Evolutionary conservation across 2,113 vertebrate genomes (phyloP).

Genomic region (Sclerurus mexicanus): DNA sequence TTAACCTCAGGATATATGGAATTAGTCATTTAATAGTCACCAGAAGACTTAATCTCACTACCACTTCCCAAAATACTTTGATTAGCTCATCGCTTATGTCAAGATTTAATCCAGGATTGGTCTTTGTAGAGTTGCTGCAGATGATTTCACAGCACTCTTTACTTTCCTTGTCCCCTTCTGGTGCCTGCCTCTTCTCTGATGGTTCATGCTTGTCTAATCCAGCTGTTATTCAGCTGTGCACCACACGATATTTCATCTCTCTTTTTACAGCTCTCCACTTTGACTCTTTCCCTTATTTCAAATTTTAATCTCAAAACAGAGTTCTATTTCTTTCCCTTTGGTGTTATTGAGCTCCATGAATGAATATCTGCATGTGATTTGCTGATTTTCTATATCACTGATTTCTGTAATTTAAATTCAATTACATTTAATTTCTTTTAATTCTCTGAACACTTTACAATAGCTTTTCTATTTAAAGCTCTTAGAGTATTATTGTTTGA

Average conservation of each 20-base stretch:
- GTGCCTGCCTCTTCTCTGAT: not conserved
- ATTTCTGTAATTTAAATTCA: slow-evolving; percentile 14
- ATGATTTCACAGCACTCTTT: not conserved
- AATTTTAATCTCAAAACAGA: not conserved
- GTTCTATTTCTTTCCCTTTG: not conserved
- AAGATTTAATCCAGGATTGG: not conserved
- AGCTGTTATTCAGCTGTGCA: not conserved
- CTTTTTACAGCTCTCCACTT: not conserved
- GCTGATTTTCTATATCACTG: not conserved
- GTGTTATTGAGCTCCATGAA: not conserved
- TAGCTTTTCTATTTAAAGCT: not conserved
- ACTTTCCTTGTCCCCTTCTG: not conserved
- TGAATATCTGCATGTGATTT: not conserved
- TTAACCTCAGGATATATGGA: not conserved
- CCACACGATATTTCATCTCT: not conserved
- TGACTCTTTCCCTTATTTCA: not conserved
- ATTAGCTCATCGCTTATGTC: not conserved
- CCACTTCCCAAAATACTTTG: not conserved
- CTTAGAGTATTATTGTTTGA: not conserved
- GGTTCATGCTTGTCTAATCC: not conserved
- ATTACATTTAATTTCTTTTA: not conserved
- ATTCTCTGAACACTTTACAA: not conserved
- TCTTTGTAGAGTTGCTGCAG: not conserved
- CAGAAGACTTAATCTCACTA: not conserved
- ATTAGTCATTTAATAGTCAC: not conserved